Evolutionary conservation across 2,888 invertebrate genomes (phyloP), one percentile per base, ranked within the genome.

Genomic region (Lymantria monacha): DNA sequence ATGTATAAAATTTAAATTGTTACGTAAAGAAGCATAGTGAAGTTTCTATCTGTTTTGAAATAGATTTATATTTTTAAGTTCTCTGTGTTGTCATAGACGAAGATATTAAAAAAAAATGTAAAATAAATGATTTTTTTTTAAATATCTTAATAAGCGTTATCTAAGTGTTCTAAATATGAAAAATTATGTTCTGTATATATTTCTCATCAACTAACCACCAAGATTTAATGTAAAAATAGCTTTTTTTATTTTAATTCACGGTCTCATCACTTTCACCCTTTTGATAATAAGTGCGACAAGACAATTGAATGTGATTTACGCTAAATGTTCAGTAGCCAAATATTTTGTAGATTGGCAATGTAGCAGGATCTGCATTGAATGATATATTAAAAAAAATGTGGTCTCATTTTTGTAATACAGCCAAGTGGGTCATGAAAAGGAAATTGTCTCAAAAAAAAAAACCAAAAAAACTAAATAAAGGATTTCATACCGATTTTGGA

Each of bases 391-490:
- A 42, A 45, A 45, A 44, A 53, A 46, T 55, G 53, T 66, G 54
- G 33, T 40, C 43, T 48, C 59, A 60, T 62, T 76, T 79, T 79
- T 77, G 72, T 77, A 79, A 71, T 71, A 70, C 74, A 70, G 65
- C 74, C 70, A 72, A 74, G 75, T 76, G 81, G 78, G 76, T 82
- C 10, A 79, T 72, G 72, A 74, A 72, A 65, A 74, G 70, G 70
- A 79, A 80, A 75, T 69, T 84, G 85, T 85, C 84, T 84, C 84
- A 85, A 85, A 86, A 81, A 85, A n/a, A 22, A 22, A 83, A 83
- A 85, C 83, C 83, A 85, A 87, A 87, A 87, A 86, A 83, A 59
- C 67, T 57, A 74, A 84, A 86, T 85, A 86, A 87, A 85, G 76
- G 76, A 82, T 85, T 87, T 86, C 86, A 75, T 85, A 87, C 77